Percentiles rank a stretch among this genome's conserved stretches.
These are phyloP conservation scores for Esox lucius DNA, from an alignment of 2,797 vertebrate species.

Conservation along the genomic window DNA sequence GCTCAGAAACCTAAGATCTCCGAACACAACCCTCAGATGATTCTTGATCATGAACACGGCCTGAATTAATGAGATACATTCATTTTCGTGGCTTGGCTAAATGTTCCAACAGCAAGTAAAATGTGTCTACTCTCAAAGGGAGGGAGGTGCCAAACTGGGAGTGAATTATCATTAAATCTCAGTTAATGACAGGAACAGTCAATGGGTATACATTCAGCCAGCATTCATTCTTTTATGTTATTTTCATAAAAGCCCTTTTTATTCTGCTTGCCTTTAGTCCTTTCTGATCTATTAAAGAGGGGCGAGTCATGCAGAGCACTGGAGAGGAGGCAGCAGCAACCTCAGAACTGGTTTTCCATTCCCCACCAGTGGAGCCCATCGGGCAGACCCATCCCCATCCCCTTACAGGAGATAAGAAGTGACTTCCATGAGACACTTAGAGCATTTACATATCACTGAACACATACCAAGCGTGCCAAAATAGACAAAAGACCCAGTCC, in stretches of 20 bases:
- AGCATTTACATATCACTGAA: constrained; percentile 41
- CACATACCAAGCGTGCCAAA: constrained; percentile 24
- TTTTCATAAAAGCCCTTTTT: constrained; percentile 46
- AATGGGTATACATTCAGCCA: constrained; percentile 2
- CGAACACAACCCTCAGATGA: not conserved
- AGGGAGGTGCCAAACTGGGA: not conserved
- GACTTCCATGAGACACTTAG: constrained; percentile 34
- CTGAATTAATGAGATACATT: constrained; percentile 1
- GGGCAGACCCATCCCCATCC: not conserved
- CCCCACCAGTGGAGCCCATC: constrained; percentile 3
- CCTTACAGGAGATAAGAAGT: constrained; percentile 26
- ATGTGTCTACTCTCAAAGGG: not conserved
- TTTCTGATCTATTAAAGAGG: constrained; percentile 45
- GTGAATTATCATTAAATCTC: constrained; percentile 9
- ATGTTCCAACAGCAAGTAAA: not conserved
- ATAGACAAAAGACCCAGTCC: constrained; percentile 7
- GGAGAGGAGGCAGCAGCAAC: constrained; percentile 8
- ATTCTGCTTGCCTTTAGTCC: constrained; percentile 27
- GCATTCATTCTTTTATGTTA: constrained; percentile 41
- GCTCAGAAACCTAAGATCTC: constrained; percentile 14
- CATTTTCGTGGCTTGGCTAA: not conserved
- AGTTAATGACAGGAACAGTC: not conserved
- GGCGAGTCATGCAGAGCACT: constrained; percentile 40
- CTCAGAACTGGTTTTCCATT: not conserved
- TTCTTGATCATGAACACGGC: constrained; percentile 5